Evolutionary conservation across 2,888 invertebrate species (phyloP), one percentile per base, ranked within the genome.

Genomic region (Hyles lineata): DNA sequence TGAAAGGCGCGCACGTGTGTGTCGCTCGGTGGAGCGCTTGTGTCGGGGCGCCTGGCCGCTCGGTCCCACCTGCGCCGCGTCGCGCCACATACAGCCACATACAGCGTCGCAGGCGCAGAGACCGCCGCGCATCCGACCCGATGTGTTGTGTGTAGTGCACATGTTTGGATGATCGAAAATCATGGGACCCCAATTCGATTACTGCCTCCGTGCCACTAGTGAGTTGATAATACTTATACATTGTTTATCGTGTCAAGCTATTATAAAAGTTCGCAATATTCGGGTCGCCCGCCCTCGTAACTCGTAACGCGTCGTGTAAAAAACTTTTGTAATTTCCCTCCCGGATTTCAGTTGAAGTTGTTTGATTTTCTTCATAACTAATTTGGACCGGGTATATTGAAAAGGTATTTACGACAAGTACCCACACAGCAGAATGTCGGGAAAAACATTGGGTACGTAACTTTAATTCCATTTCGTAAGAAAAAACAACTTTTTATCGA

Each of bases 141-240:
- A 94, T 94, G 93, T 92, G 94, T 90, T 89, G 94, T 92, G 93
- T 87, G 79, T 85, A 86, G 87, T 87, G 87, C 80, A 80, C 74
- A 74, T 75, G 78, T 77, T 74, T 83, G 84, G 83, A 80, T 77
- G 76, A 63, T 74, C 73, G 50, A 76, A 75, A 69, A 73, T 76
- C 79, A 94, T 94, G 94, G 94, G 94, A 90, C 94, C 94, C 81
- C 94, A 94, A 82, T 94, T 92, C 81, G 94, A 94, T 83, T 94
- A 93, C 83, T 93, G 93, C 78, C 87, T 94, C 43, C 92, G 94
- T 71, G 94, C 93, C 73, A 92, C 94, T 77, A 94, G 94, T 94
- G 83, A 94, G 94, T 92, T 74, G 43, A 43, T 59, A 70, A 76
- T 80, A 77, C 32, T 76, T 79, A 74, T 75, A 76, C 60, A 75